Evolutionary conservation across 2,888 invertebrate genomes (phyloP).

Genomic region (Seira ritae): DNA sequence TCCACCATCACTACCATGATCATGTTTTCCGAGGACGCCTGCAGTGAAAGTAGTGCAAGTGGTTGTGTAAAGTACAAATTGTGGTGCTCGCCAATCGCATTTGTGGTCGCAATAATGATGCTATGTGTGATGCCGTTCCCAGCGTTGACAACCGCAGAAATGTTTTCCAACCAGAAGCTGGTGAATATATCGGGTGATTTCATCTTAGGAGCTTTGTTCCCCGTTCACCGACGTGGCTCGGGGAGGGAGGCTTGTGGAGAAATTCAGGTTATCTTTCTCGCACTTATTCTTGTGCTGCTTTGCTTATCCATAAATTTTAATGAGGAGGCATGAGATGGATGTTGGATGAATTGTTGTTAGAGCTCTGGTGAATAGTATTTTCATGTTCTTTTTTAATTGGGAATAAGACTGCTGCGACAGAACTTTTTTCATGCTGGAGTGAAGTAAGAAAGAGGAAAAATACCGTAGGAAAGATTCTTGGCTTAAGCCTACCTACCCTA

Average conservation of each 20-base stretch:
- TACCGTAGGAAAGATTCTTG: no score
- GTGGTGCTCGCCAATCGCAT: not conserved
- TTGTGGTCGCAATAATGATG: slow-evolving; percentile 4
- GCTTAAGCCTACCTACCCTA: no score
- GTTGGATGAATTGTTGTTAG: no score
- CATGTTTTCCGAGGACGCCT: not conserved
- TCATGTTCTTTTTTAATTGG: no score
- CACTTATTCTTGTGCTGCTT: slow-evolving; percentile 69
- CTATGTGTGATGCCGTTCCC: not conserved
- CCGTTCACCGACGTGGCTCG: slow-evolving; percentile 80
- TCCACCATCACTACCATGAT: no score
- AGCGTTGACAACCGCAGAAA: not conserved
- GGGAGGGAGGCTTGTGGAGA: slow-evolving; percentile 74
- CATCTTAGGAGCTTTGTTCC: slow-evolving; percentile 83
- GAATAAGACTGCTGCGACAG: no score
- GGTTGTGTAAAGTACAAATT: slow-evolving; percentile 15
- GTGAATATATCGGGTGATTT: slow-evolving; percentile 78
- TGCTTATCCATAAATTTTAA: slow-evolving; percentile 77
- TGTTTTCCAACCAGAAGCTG: slow-evolving; percentile 23
- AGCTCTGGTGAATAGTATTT: no score
- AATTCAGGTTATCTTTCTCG: slow-evolving; percentile 74
- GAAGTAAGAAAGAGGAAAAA: no score
- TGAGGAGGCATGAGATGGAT: no score
- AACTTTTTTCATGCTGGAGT: no score
- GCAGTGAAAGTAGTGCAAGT: slow-evolving; percentile 1